These are phyloP conservation scores for Leucosticte australis DNA, from an alignment of 2,113 vertebrate genomes.

Conservation along the genomic window DNA sequence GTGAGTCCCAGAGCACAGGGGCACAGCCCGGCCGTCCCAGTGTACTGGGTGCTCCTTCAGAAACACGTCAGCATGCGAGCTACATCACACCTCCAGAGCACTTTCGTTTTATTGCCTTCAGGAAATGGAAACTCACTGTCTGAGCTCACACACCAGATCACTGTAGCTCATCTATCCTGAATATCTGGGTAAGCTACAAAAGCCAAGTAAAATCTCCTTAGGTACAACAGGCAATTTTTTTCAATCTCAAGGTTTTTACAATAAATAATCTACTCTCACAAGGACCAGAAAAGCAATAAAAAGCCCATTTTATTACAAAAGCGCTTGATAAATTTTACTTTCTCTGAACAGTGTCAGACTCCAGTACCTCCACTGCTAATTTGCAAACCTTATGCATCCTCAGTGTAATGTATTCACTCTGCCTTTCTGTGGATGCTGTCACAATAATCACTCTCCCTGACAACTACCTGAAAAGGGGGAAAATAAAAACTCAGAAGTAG, in stretches of 20 bases:
- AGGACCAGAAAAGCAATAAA: background rate
- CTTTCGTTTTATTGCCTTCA: background rate
- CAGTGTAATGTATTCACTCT: accelerated
- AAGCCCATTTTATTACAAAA: background rate
- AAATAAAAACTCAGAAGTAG: background rate
- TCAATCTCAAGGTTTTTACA: background rate
- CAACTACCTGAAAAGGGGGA: background rate
- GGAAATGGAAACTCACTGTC: background rate
- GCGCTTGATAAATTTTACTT: background rate
- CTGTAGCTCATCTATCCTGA: background rate
- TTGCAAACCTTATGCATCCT: background rate
- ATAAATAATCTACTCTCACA: background rate
- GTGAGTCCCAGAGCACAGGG: accelerated
- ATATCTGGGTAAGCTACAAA: background rate
- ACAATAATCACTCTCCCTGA: background rate
- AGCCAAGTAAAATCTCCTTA: background rate
- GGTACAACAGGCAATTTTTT: background rate
- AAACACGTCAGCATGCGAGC: background rate
- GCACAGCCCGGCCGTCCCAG: background rate
- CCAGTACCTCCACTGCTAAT: background rate
- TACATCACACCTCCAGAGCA: background rate
- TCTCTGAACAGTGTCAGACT: background rate
- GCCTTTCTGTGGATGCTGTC: background rate
- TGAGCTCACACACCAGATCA: background rate
- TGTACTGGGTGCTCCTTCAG: background rate